Base-by-base conservation (phyloP, 1,140 invertebrate genomes). In the Pararge aegeria region DNA sequence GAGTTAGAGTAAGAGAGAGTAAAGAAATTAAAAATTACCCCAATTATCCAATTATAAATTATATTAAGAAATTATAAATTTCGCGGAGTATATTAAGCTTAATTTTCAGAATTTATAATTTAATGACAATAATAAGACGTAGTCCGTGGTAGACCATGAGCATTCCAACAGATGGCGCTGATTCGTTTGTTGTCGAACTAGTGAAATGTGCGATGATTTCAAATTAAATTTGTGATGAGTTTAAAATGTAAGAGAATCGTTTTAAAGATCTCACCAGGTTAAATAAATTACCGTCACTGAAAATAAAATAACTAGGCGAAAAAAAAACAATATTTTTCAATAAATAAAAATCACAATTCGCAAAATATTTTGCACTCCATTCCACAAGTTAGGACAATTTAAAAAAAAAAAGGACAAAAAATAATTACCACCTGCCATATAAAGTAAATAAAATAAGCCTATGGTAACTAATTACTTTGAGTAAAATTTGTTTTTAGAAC, bases 221-320 rank as follows among this genome's bases (percentile, higher is more conserved):
- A n/a, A n/a, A n/a, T n/a, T n/a, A n/a, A n/a, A n/a, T n/a, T n/a
- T n/a, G n/a, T n/a, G n/a, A n/a, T n/a, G n/a, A n/a, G n/a, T n/a
- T n/a, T n/a, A n/a, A n/a, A 34, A 20, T 56, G 38, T 13, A 53
- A 29, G 57, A 62, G 72, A 70, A 68, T 73, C 64, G 69, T 71
- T 68, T 73, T 69, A 73, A 69, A 71, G 70, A 72, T 75, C 68
- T 55, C 49, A 42, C 59, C 30, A 34, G 48, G 62, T 61, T 64
- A 70, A 68, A 66, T 49, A 53, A 69, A 73, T 66, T 78, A 62
- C 61, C 66, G 40, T 69, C 69, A 56, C 29, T 46, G 42, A 53
- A 37, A 29, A 18, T 30, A 46, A 37, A 48, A 34, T 12, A 34
- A 12, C 13, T 18, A 63, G 60, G 46, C n/a, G 37, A 48, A 66